A percentile compares a stretch with the other conserved stretches of the same genome.
Conservation (phyloP, 1,140 invertebrate genomes). For the Andricus grossulariae region DNA sequence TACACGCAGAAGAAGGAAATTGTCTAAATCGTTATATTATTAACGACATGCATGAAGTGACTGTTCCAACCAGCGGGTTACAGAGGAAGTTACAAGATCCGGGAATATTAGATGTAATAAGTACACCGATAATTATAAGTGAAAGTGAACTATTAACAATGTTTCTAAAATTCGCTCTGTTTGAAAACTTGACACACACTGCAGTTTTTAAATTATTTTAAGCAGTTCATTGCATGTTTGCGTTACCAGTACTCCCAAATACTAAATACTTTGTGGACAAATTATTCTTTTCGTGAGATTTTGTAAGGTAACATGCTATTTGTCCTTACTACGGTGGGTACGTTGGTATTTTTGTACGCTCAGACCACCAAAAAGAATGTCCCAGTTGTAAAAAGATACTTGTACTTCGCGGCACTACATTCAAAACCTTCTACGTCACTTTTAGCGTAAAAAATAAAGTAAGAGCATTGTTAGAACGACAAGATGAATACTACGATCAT, state of each 20-base stretch:
- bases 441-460: constrained; percentile 30
- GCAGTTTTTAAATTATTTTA: not conserved
- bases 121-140: not conserved
- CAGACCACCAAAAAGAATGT: constrained; percentile 13
- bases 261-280: constrained; percentile 26
- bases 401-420: not conserved
- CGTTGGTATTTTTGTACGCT: constrained; percentile 16
- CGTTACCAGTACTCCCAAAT: not conserved
- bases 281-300: constrained; percentile 33
- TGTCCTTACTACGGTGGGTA: constrained; percentile 33
- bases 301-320: constrained; percentile 33
- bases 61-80: not conserved
- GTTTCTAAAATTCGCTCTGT: constrained; percentile 24
- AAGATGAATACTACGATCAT: not conserved
- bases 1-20: no score
- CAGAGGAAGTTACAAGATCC: not conserved
- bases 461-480: constrained; percentile 30
- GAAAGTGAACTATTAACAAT: constrained; percentile 32
- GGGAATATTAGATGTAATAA: not conserved
- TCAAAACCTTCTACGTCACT: not conserved
- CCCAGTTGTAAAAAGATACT: not conserved
- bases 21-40: no score
- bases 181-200: not conserved
- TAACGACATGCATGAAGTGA: not conserved
- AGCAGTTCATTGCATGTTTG: constrained; percentile 15